Evolutionary conservation across 2,888 invertebrate species (phyloP).

Genomic region (Stenurella melanura): DNA sequence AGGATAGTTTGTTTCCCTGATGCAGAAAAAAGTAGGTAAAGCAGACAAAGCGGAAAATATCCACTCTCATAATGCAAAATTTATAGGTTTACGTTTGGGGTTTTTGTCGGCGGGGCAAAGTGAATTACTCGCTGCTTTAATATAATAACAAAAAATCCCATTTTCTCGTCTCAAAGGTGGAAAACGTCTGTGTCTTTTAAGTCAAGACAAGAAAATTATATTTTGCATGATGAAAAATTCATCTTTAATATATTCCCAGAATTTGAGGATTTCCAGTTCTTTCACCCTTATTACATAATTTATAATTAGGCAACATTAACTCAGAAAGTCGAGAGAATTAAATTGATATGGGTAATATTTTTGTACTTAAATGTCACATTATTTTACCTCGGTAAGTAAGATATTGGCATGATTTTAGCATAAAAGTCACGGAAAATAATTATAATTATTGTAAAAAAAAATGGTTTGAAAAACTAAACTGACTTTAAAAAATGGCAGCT

Average conservation of each 20-base stretch:
- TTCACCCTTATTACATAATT: neutral
- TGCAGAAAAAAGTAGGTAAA: conserved; percentile 28
- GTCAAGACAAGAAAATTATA: conserved; percentile 18
- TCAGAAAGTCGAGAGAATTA: no score
- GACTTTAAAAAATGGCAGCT: no score
- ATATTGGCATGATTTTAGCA: no score
- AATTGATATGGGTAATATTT: no score
- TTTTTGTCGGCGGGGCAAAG: conserved; percentile 31
- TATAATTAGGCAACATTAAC: neutral
- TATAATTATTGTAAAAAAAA: no score
- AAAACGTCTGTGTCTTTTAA: neutral
- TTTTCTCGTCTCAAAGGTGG: conserved; percentile 1
- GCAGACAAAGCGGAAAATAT: conserved; percentile 35
- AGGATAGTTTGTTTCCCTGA: conserved; percentile 25
- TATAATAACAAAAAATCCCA: conserved; percentile 26
- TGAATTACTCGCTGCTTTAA: conserved; percentile 33
- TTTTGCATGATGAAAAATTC: neutral
- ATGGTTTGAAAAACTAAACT: no score
- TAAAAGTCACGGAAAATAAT: no score
- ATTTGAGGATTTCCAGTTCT: neutral
- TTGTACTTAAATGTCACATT: no score
- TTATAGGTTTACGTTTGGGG: conserved; percentile 30
- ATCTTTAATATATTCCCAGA: neutral
- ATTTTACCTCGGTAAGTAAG: no score
- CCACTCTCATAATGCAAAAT: conserved; percentile 37